Conservation (phyloP, 2,113 vertebrate species). For the Anarhynchus alexandrinus region DNA sequence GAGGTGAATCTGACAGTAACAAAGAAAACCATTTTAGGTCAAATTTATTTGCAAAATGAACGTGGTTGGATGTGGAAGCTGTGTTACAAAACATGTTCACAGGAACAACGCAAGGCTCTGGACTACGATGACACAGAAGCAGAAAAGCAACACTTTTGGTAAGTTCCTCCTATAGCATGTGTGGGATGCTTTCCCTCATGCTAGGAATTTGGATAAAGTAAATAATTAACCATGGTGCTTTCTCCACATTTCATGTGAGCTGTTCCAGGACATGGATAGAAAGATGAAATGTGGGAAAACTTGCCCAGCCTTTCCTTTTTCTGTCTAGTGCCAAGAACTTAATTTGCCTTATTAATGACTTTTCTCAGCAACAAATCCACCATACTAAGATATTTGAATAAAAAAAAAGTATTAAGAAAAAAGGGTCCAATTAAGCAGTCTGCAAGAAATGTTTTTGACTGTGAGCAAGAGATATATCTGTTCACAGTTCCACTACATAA, state of each 20-base stretch:
- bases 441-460: neutral
- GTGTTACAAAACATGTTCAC: fast-evolving
- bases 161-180: neutral
- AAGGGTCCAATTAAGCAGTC: neutral
- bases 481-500: neutral
- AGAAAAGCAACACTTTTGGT: neutral
- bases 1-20: neutral
- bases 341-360: neutral
- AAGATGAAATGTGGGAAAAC: neutral
- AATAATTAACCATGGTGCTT: neutral
- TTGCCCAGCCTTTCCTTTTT: neutral
- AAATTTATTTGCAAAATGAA: neutral
- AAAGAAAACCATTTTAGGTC: neutral
- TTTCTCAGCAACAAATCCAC: neutral
- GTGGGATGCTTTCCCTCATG: neutral
- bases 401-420: neutral
- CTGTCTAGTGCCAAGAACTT: neutral
- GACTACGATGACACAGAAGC: neutral
- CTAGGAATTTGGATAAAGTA: neutral
- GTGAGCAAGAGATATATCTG: neutral
- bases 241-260: neutral
- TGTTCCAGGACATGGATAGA: neutral
- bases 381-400: neutral
- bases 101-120: neutral
- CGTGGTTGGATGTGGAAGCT: neutral